Evolutionary conservation across 2,113 vertebrate species (phyloP).

Genomic region (Coturnix japonica): DNA sequence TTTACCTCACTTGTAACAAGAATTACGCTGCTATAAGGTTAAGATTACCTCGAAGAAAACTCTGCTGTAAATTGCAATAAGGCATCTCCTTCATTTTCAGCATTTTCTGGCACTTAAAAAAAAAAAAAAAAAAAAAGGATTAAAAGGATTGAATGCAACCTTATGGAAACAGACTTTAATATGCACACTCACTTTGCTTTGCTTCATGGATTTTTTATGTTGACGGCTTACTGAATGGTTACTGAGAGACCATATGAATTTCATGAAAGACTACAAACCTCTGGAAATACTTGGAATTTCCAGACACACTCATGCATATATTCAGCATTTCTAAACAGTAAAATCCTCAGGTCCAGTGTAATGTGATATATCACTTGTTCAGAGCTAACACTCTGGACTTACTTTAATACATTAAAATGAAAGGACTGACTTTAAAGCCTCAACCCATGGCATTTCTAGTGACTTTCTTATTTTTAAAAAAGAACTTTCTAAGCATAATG

Average conservation of each 20-base stretch:
- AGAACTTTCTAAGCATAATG: not conserved
- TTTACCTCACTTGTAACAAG: not conserved
- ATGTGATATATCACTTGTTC: not conserved
- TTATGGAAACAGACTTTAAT: conserved; percentile 60
- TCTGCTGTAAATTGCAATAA: conserved; percentile 99
- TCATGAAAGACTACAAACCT: not conserved
- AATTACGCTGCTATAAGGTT: conserved; percentile 36
- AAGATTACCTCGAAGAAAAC: conserved; percentile 95
- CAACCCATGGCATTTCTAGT: not conserved
- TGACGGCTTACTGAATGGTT: not conserved
- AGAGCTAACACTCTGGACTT: not conserved
- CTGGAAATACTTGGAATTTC: not conserved
- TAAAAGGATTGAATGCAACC: conserved; percentile 43
- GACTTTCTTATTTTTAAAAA: not conserved
- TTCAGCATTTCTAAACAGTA: conserved; percentile 1
- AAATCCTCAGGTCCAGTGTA: not conserved
- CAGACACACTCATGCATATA: not conserved
- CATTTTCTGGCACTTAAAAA: conserved; percentile 95
- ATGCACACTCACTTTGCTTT: conserved; percentile 43
- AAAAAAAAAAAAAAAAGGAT: not conserved
- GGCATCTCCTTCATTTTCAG: conserved; percentile 98
- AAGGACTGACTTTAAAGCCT: not conserved
- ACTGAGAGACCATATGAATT: not conserved
- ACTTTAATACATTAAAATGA: not conserved
- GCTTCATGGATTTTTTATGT: not conserved